Conservation (phyloP, 2,888 invertebrate species). For the Lasioglossum pauxillum region DNA sequence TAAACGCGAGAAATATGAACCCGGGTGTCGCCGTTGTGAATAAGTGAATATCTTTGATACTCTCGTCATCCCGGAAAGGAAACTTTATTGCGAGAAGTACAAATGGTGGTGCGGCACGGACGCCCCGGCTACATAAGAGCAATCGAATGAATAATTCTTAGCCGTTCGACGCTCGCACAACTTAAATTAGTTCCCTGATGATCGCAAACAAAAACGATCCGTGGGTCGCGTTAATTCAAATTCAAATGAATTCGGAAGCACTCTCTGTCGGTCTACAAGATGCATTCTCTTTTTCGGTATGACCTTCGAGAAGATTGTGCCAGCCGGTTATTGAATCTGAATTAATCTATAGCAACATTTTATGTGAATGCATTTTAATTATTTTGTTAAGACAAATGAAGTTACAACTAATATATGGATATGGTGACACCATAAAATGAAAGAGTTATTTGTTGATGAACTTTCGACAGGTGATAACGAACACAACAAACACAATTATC, state of each 20-base stretch:
- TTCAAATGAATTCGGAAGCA: slow-evolving; percentile 9
- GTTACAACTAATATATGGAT: too few species aligned
- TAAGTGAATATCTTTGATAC: slow-evolving; percentile 27
- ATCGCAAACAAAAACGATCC: slow-evolving; percentile 44
- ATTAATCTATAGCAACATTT: neutral
- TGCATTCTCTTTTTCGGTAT: neutral
- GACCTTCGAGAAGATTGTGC: neutral
- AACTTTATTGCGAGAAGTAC: slow-evolving; percentile 9
- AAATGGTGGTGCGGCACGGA: neutral
- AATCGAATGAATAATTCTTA: slow-evolving; percentile 42
- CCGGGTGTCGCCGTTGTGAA: neutral
- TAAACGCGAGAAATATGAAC: slow-evolving; percentile 23
- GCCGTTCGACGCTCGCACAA: slow-evolving; percentile 10
- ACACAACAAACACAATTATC: too few species aligned
- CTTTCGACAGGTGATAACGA: too few species aligned
- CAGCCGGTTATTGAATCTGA: neutral
- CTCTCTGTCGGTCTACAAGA: neutral
- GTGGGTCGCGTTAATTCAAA: slow-evolving; percentile 30
- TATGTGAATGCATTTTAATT: neutral
- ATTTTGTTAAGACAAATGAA: neutral
- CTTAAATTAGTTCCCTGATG: slow-evolving; percentile 43
- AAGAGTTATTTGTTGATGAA: too few species aligned
- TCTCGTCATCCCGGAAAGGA: slow-evolving; percentile 2
- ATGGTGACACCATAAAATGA: too few species aligned
- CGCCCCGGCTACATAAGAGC: neutral